Conservation (phyloP, 2,888 invertebrate genomes). For the Tenthredo amoena region DNA sequence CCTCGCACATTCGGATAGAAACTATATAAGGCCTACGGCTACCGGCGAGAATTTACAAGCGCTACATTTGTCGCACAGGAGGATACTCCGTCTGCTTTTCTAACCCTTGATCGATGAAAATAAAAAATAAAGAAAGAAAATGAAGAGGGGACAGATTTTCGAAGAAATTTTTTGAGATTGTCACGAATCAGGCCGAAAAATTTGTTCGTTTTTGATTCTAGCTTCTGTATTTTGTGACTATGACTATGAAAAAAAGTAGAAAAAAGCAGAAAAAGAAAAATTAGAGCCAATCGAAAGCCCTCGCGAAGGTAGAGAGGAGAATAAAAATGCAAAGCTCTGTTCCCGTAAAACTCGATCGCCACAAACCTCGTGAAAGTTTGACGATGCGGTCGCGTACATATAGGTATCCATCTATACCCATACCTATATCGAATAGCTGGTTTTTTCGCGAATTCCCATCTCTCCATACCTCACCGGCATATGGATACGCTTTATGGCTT, state of each 20-base stretch:
- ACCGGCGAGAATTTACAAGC: not conserved
- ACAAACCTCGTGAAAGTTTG: slow-evolving; percentile 72
- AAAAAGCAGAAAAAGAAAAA: not conserved
- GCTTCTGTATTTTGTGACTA: not conserved
- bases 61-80: not conserved
- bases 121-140: not conserved
- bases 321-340: slow-evolving; percentile 71
- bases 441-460: slow-evolving; percentile 32
- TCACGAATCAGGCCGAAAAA: not conserved
- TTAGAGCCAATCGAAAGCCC: not conserved
- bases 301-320: not conserved
- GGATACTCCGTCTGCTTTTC: too few species aligned
- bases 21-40: not conserved
- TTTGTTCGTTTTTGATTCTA: not conserved
- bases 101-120: not conserved
- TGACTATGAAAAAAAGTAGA: not conserved
- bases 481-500: slow-evolving; percentile 45
- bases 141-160: not conserved
- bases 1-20: not conserved
- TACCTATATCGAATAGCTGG: not conserved
- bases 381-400: slow-evolving; percentile 60
- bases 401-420: not conserved
- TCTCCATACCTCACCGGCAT: slow-evolving; percentile 6
- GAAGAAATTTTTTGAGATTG: not conserved
- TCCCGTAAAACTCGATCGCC: slow-evolving; percentile 69